Evolutionary conservation across 2,113 vertebrate species (phyloP), one percentile per base, ranked within the genome.

Genomic region (Myrmophylax atrothorax): DNA sequence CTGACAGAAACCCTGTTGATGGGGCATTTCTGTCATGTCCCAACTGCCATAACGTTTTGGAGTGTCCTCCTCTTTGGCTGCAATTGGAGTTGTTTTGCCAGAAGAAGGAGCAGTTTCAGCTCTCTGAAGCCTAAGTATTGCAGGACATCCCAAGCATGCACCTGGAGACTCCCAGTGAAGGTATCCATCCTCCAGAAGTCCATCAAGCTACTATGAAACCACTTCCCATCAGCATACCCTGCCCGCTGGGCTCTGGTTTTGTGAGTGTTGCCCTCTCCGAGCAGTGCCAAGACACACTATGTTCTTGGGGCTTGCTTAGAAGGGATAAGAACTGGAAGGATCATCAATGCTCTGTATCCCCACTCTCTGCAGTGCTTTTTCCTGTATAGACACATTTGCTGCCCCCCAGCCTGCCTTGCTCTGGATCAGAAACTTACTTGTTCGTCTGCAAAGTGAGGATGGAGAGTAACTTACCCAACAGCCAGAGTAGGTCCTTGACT

Each of bases 241-340:
- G 12, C n/a, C 60, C 69, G 10, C 19, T 46, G 37, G 58, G 16
- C 47, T 77, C 46, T 3, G 1, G 4, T 59, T 84, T 28, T 25
- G 9, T 56, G n/a, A 0, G 0, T 5, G 4, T n/a, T 75, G 33
- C 25, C 5, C 5, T 40, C 50, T 59, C 52, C 12, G 49, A 85
- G 53, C 10, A 29, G 6, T 49, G 35, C 38, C 67, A 40, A 84
- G 53, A 44, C 58, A 46, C 18, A 26, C 18, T 15, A 11, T 23
- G 12, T 50, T 52, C 42, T 44, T 35, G 29, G 13, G 23, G 20
- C 16, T 84, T 59, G 20, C 83, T 84, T 38, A n/a, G 38, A 15
- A 66, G 29, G 50, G 38, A 58, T 2, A 7, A 78, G 29, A 37
- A 24, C 49, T 60, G 12, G 20, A 42, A 79, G 2, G 9, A 33